A percentile compares a stretch with the other conserved stretches of the same genome.
Evolutionary conservation across 2,797 vertebrate genomes (phyloP).

Genomic region (Alfaro cultratus): DNA sequence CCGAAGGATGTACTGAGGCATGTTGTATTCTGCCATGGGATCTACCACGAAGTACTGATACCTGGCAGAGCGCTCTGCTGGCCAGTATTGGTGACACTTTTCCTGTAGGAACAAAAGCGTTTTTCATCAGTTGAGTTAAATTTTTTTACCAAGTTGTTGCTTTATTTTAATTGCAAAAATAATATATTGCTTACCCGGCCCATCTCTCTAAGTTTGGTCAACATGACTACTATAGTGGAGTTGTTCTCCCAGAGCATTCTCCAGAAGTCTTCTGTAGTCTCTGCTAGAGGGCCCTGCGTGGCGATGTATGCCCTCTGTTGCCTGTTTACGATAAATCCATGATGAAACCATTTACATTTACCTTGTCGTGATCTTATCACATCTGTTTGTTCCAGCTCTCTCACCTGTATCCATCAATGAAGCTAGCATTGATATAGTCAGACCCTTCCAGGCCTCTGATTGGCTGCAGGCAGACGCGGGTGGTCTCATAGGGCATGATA

Average conservation of each 20-base stretch:
- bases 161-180: neutral
- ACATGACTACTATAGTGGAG: constrained; percentile 97
- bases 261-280: constrained; percentile 98
- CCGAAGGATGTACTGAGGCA: constrained; percentile 97
- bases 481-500: constrained; percentile 99
- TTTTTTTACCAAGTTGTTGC: neutral
- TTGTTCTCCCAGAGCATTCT: constrained; percentile 99
- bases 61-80: constrained; percentile 93
- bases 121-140: neutral
- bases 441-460: constrained; percentile 97
- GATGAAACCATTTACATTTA: constrained; percentile 4
- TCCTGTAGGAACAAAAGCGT: constrained; percentile 80
- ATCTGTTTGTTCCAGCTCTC: neutral
- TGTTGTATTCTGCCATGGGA: constrained; percentile 98
- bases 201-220: constrained; percentile 97
- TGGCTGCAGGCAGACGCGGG: constrained; percentile 95
- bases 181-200: constrained; percentile 84
- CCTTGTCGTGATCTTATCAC: neutral
- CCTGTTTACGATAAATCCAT: constrained; percentile 69
- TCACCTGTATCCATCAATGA: constrained; percentile 96
- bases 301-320: constrained; percentile 98
- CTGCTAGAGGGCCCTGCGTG: constrained; percentile 94
- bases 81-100: constrained; percentile 99
- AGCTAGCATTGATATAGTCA: constrained; percentile 97
- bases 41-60: constrained; percentile 99